phyloP scores from a whole-genome alignment of 1,140 invertebrate genomes.

The Drosophila subpulchrella region DNA sequence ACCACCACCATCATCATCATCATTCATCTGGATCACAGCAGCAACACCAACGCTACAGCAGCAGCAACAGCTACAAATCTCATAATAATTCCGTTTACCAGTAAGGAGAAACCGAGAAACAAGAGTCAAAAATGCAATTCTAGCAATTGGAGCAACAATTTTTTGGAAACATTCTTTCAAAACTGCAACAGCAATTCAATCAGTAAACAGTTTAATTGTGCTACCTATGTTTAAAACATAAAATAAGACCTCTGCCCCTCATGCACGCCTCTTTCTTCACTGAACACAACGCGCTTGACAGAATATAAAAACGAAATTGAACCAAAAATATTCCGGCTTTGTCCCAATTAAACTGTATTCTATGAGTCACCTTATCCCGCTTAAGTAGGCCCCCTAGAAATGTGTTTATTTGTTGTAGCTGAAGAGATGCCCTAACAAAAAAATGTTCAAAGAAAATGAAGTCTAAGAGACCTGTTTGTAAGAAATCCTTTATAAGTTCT shows the following conservation, averaged over 20 bases:
- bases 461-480: neutral
- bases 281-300: slow-evolving; percentile 48
- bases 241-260: slow-evolving; percentile 31
- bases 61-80: slow-evolving; percentile 75
- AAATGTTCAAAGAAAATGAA: slow-evolving; percentile 5
- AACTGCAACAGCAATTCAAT: slow-evolving; percentile 62
- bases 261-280: slow-evolving; percentile 66
- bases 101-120: slow-evolving; percentile 58
- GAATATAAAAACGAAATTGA: slow-evolving; percentile 37
- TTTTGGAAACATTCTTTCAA: slow-evolving; percentile 72
- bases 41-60: slow-evolving; percentile 69
- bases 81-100: slow-evolving; percentile 84
- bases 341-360: slow-evolving; percentile 45
- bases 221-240: slow-evolving; percentile 46
- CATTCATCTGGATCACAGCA: slow-evolving; percentile 61
- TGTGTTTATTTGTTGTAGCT: slow-evolving; percentile 37
- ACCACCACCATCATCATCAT: slow-evolving; percentile 43
- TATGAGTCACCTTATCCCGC: slow-evolving; percentile 27
- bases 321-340: slow-evolving; percentile 11
- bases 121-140: slow-evolving; percentile 42
- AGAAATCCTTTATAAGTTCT: neutral
- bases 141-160: slow-evolving; percentile 47
- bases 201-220: slow-evolving; percentile 82
- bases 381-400: slow-evolving; percentile 14
- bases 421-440: slow-evolving; percentile 54